Evolutionary conservation across 2,113 vertebrate genomes (phyloP).

Genomic region (Ochotona princeps): DNA sequence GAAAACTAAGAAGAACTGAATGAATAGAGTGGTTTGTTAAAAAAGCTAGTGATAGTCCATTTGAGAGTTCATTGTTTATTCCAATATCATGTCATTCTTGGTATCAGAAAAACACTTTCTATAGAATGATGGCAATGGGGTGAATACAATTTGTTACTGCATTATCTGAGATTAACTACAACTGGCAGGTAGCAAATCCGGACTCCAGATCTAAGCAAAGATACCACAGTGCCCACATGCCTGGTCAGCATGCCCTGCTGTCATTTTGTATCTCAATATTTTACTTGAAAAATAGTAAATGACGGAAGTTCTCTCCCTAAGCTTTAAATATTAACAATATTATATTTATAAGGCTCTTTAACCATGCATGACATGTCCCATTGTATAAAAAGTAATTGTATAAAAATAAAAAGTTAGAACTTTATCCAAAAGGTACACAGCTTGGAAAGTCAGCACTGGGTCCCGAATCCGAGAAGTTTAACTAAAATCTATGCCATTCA

Average conservation of each 20-base stretch:
- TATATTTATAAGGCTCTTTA: background rate
- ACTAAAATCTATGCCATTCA: background rate
- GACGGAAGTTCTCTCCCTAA: background rate
- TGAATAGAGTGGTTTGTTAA: background rate
- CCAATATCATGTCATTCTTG: background rate
- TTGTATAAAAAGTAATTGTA: background rate
- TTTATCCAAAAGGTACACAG: background rate
- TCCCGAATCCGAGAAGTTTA: background rate
- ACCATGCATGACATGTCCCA: background rate
- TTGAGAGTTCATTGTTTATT: background rate
- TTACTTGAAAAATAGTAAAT: background rate
- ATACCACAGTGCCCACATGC: background rate
- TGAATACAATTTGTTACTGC: background rate
- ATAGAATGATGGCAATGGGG: background rate
- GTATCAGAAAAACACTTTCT: background rate
- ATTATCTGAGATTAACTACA: background rate
- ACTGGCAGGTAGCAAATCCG: background rate
- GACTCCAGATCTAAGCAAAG: background rate
- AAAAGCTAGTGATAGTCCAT: background rate
- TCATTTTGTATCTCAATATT: background rate
- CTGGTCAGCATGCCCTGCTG: background rate
- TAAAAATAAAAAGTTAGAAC: background rate
- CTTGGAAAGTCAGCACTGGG: background rate
- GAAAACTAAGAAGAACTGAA: background rate
- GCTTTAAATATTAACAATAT: background rate